Conservation (phyloP, 2,113 vertebrate genomes). For the Mesitornis unicolor region DNA sequence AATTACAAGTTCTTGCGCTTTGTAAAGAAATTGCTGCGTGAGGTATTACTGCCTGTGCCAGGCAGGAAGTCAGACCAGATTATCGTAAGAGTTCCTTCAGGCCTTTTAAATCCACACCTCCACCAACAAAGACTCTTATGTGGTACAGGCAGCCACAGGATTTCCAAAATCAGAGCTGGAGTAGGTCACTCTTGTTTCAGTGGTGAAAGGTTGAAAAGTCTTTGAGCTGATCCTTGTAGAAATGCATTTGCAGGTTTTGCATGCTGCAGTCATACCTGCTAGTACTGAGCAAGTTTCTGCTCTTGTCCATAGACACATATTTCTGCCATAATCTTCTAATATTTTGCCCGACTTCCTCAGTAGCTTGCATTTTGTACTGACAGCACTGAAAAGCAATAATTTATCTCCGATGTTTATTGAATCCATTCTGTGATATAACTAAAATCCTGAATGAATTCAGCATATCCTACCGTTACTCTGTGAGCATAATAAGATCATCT, state of each 20-base stretch:
- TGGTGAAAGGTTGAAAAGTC: conserved; percentile 26
- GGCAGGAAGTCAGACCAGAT: conserved; percentile 57
- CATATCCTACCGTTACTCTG: not conserved
- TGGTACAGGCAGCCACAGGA: conserved; percentile 15
- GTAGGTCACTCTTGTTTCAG: conserved; percentile 20
- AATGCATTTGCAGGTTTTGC: fast-evolving
- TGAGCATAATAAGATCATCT: not conserved
- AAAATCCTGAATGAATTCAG: not conserved
- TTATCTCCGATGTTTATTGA: not conserved
- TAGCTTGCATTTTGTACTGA: not conserved
- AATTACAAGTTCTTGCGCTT: conserved; percentile 56
- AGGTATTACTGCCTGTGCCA: conserved; percentile 20
- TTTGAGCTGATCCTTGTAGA: not conserved
- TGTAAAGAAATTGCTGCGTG: conserved; percentile 35
- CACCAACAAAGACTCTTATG: conserved; percentile 31
- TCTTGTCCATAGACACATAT: not conserved
- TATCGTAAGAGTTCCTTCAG: conserved; percentile 37
- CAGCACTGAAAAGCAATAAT: not conserved
- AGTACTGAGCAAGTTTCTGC: not conserved
- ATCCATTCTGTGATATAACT: not conserved
- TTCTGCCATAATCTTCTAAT: not conserved
- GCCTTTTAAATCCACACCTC: conserved; percentile 48
- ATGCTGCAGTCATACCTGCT: fast-evolving
- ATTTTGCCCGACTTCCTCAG: not conserved
- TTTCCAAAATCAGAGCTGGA: conserved; percentile 26